A percentile compares a stretch with the other conserved stretches of the same genome.
Conservation (phyloP, 2,888 invertebrate species). For the Caenorhabditis doughertyi region DNA sequence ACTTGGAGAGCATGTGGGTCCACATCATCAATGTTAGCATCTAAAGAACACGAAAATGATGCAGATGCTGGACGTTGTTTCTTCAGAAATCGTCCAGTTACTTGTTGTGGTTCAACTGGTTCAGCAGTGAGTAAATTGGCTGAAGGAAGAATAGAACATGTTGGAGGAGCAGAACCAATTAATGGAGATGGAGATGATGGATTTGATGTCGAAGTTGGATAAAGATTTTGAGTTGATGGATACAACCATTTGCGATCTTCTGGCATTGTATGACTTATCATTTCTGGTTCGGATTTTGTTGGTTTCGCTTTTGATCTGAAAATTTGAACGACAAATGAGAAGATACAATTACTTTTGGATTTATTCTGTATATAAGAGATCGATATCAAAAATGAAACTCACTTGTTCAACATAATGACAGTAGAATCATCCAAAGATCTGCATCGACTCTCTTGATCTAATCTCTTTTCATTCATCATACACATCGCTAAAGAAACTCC, state of each 20-base stretch:
- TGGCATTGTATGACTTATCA: conserved; percentile 47
- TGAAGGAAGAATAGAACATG: conserved; percentile 56
- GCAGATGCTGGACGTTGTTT: conserved; percentile 68
- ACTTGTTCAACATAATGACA: conserved; percentile 54
- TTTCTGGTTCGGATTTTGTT: conserved; percentile 70
- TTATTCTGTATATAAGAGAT: not conserved
- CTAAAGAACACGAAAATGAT: conserved; percentile 67
- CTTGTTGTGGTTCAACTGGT: conserved; percentile 45
- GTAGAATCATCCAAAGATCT: conserved; percentile 70
- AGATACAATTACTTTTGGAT: no score
- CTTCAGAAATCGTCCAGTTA: conserved; percentile 67
- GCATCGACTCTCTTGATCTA: conserved; percentile 71
- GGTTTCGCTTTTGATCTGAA: conserved; percentile 62
- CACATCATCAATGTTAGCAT: conserved; percentile 61
- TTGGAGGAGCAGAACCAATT: conserved; percentile 66
- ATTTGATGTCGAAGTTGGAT: conserved; percentile 60
- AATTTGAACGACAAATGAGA: not conserved
- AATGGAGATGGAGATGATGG: conserved; percentile 66
- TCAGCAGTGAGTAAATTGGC: conserved; percentile 52
- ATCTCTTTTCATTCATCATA: conserved; percentile 88
- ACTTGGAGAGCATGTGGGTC: conserved; percentile 82
- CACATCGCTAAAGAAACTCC: conserved; percentile 91
- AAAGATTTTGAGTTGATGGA: conserved; percentile 68
- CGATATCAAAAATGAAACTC: not conserved
- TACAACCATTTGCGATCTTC: conserved; percentile 72